A percentile compares a stretch with the other conserved stretches of the same genome.
phyloP scores from a whole-genome alignment of 2,797 vertebrate species.

The Dicrostonyx torquatus region DNA sequence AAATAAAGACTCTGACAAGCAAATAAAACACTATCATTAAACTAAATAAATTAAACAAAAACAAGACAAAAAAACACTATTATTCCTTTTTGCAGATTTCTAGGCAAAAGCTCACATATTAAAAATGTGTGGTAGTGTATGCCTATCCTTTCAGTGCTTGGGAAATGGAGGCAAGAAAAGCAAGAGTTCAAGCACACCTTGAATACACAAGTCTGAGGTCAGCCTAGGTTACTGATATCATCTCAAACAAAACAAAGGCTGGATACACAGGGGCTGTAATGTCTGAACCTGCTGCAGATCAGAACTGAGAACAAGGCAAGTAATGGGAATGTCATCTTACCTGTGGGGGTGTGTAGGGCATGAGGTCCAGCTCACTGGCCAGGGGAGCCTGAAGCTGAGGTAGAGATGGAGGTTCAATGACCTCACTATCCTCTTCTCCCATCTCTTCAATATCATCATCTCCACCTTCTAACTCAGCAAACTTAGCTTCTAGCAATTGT shows the following conservation, averaged over 20 bases:
- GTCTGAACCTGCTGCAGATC: conserved; percentile 33
- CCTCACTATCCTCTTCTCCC: conserved; percentile 96
- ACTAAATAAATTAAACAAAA: no score
- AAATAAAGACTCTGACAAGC: conserved; percentile 25
- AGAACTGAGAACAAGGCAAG: conserved; percentile 45
- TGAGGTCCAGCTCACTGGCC: conserved; percentile 93
- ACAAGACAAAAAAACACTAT: not conserved
- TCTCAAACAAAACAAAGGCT: not conserved
- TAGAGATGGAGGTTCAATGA: conserved; percentile 92
- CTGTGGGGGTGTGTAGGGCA: conserved; percentile 97
- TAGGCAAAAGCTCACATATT: not conserved
- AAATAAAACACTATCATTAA: not conserved
- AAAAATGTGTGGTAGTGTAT: not conserved
- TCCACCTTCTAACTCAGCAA: conserved; percentile 94
- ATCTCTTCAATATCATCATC: conserved; percentile 97
- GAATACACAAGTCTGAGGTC: not conserved
- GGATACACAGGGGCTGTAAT: not conserved
- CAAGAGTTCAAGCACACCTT: not conserved
- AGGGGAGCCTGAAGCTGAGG: conserved; percentile 93
- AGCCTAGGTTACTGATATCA: not conserved
- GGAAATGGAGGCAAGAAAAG: not conserved
- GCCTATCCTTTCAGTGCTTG: not conserved
- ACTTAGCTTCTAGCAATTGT: conserved; percentile 97
- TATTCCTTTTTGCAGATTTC: conserved; percentile 44
- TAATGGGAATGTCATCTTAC: conserved; percentile 83